Evolutionary conservation across 2,888 invertebrate genomes (phyloP), one percentile per base, ranked within the genome.

Genomic region (Notocelia uddmanniana): DNA sequence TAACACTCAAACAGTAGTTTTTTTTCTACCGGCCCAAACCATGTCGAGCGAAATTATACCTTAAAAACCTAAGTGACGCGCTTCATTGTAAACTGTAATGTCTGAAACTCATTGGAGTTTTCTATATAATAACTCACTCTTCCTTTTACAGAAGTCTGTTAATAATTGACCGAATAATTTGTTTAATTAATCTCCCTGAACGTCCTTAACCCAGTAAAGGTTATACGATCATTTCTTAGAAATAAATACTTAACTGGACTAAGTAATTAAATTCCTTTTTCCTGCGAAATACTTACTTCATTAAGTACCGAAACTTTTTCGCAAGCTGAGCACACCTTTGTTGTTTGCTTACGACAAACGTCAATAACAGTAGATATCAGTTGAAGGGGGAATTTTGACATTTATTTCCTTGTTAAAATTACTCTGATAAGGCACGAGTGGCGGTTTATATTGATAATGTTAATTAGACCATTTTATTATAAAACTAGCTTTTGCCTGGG

Each of bases 241-340:
- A 45, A 26, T n/a, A 45, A 48, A 13, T 21, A 26, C 26, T 26
- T 5, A 3, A 52, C 9, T 11, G 3, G 23, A n/a, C 60, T 48
- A 11, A 45, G 45, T 60, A 60, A 48, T 60, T 60, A 60, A 45
- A 45, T 45, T 48, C 45, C 45, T 59, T 23, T 26, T 21, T 18
- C 8, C 18, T 11, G 15, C 59, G 15, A 41, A 37, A 52, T 13
- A 19, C 50, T 13, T 13, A 19, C 50, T 13, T 59, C 41, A 13
- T 59, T 19, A 41, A 21, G 13, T 0, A 8, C 15, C 18, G 31
- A n/a, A 15, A 8, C 31, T 57, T 57, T 57, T 57, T 5, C 8
- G 18, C 18, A 57, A 18, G 8, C n/a, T 10, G 2, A 18, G 10
- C 18, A 50, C 50, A n/a, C 19, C 19, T 50, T n/a, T 50, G 41